A percentile compares a stretch with the other conserved stretches of the same genome.
Evolutionary conservation across 2,797 vertebrate species (phyloP).

Genomic region (Anguilla pacifica): DNA sequence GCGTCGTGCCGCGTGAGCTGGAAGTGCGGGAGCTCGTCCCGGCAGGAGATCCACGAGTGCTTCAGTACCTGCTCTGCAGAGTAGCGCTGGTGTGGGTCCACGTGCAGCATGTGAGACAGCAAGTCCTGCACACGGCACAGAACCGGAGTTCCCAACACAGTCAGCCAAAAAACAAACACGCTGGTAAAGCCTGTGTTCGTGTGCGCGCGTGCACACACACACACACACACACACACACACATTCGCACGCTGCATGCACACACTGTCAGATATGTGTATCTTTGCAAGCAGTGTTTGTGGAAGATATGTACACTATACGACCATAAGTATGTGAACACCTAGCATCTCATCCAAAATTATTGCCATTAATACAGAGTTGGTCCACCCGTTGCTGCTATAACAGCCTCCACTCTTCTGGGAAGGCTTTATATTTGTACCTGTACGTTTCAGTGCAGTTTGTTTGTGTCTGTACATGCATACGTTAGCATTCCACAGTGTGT

Average conservation of each 20-base stretch:
- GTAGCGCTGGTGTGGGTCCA: constrained; percentile 94
- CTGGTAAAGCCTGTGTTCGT: too few relatives aligned
- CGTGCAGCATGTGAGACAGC: constrained; percentile 95
- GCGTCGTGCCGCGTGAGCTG: constrained; percentile 90
- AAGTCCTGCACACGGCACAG: constrained; percentile 78
- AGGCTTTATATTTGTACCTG: too few relatives aligned
- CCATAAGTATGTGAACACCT: too few relatives aligned
- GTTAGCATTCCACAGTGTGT: not conserved
- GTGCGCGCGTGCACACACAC: too few relatives aligned
- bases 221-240: too few relatives aligned
- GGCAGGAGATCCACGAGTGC: constrained; percentile 94
- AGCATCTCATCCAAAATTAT: too few relatives aligned
- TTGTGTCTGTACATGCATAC: not conserved
- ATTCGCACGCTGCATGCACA: not conserved
- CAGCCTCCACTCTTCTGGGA: too few relatives aligned
- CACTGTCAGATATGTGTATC: not conserved
- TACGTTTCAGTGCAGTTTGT: not conserved
- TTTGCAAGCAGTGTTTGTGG: not conserved
- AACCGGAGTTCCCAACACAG: not conserved
- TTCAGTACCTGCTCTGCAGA: constrained; percentile 94
- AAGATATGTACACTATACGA: not conserved
- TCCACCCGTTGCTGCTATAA: too few relatives aligned
- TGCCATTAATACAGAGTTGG: too few relatives aligned
- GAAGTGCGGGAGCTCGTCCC: constrained; percentile 87
- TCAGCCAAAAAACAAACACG: not conserved